Conservation (phyloP, 2,797 vertebrate species). For the Lutjanus campechanus region DNA sequence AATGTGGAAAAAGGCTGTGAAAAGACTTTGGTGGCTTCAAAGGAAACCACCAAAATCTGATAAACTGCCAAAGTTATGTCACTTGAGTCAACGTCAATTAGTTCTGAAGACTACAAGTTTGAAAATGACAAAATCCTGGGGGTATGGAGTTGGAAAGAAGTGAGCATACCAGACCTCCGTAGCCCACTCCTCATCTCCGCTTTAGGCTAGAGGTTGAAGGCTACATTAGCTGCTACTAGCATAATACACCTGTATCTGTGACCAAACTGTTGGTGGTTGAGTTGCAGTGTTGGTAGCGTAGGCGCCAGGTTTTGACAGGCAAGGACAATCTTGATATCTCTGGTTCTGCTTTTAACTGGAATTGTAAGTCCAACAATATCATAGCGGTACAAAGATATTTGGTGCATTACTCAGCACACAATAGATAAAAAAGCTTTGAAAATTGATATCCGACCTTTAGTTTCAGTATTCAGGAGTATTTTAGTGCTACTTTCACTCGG, state of each 20-base stretch:
- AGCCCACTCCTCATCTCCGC: neutral
- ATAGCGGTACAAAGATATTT: neutral
- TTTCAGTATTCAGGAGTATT: neutral
- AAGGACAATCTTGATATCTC: neutral
- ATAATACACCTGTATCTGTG: too few relatives aligned
- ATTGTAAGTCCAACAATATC: too few relatives aligned
- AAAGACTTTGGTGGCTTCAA: neutral
- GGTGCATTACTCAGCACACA: neutral
- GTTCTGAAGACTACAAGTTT: neutral
- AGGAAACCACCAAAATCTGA: neutral
- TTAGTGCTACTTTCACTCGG: neutral
- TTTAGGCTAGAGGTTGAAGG: neutral
- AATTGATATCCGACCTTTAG: neutral
- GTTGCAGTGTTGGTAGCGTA: constrained; percentile 8
- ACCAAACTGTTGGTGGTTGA: neutral
- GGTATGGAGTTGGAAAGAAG: too few relatives aligned
- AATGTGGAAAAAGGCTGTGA: neutral
- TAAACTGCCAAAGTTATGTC: neutral
- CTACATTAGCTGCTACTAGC: too few relatives aligned
- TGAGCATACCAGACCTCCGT: neutral
- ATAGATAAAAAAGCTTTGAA: neutral
- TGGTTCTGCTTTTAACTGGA: neutral
- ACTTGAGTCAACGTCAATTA: neutral
- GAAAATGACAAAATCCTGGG: neutral
- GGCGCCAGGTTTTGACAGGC: neutral